phyloP scores from a whole-genome alignment of 2,888 invertebrate species.

The Dexiosoma caninum region DNA sequence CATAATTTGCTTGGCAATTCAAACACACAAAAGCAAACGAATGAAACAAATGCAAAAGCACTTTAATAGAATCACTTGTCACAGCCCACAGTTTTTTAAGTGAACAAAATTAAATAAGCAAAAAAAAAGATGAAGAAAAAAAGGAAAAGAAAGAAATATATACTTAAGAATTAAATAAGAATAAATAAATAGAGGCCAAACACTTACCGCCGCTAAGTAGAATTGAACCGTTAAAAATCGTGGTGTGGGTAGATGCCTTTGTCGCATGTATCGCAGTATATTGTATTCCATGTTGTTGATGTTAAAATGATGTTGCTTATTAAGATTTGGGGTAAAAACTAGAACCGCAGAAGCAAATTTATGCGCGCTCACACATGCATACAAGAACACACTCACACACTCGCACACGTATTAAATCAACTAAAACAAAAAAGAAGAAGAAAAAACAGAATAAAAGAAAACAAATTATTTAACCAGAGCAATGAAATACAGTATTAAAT shows the following conservation, averaged over 20 bases:
- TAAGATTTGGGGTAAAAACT: constrained; percentile 40
- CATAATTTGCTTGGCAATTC: constrained; percentile 17
- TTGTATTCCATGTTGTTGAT: constrained; percentile 51
- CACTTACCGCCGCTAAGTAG: constrained; percentile 62
- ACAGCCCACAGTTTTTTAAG: constrained; percentile 5
- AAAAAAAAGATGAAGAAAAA: no score
- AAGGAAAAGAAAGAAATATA: no score
- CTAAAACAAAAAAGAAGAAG: background rate
- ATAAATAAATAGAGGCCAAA: background rate
- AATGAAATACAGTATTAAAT: background rate
- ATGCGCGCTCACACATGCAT: constrained; percentile 20
- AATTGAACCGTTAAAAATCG: constrained; percentile 57
- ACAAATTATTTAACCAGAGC: constrained; percentile 13
- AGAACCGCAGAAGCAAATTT: constrained; percentile 32
- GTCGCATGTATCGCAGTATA: constrained; percentile 44
- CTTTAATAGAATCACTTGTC: constrained; percentile 24
- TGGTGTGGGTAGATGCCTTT: constrained; percentile 48
- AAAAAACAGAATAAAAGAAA: background rate
- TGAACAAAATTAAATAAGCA: background rate
- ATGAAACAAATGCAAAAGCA: constrained; percentile 3
- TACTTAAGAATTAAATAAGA: background rate
- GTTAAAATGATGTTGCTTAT: constrained; percentile 22
- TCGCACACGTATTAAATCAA: background rate
- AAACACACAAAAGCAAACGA: background rate
- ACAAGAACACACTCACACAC: background rate